Conservation (phyloP, 2,888 invertebrate species). For the Steinernema carpocapsae region DNA sequence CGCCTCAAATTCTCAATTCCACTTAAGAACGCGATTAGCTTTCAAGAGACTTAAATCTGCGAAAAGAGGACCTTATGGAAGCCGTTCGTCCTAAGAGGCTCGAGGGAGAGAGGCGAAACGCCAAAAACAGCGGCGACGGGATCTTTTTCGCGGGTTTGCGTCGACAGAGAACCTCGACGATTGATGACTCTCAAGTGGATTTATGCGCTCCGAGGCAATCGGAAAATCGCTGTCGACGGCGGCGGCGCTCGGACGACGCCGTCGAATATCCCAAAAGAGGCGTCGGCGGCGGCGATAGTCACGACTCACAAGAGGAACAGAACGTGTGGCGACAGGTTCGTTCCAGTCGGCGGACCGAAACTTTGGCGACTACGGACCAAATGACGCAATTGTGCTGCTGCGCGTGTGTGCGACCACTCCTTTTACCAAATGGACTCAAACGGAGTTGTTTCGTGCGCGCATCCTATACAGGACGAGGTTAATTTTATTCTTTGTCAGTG, state of each 20-base stretch:
- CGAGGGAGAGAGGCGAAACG: not conserved
- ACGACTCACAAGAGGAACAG: too few relatives aligned
- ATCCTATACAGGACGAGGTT: too few relatives aligned
- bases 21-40: too few relatives aligned
- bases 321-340: not conserved
- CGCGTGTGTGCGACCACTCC: too few relatives aligned
- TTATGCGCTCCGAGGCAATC: not conserved
- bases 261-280: conserved; percentile 14
- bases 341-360: not conserved
- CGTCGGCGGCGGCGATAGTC: conserved; percentile 1
- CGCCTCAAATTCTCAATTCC: too few relatives aligned
- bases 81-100: not conserved
- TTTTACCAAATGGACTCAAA: too few relatives aligned
- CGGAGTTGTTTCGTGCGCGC: too few relatives aligned
- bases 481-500: too few relatives aligned
- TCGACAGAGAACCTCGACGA: conserved; percentile 9
- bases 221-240: not conserved
- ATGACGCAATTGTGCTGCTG: conserved; percentile 7
- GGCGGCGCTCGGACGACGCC: too few relatives aligned
- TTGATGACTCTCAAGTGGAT: conserved; percentile 19
- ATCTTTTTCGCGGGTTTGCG: not conserved
- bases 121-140: not conserved
- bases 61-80: not conserved
- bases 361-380: not conserved
- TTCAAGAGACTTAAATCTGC: too few relatives aligned